Percentiles rank a stretch among this genome's conserved stretches.
These are phyloP conservation scores for Chionis minor DNA, from an alignment of 2,113 vertebrate species.

Conservation along the genomic window DNA sequence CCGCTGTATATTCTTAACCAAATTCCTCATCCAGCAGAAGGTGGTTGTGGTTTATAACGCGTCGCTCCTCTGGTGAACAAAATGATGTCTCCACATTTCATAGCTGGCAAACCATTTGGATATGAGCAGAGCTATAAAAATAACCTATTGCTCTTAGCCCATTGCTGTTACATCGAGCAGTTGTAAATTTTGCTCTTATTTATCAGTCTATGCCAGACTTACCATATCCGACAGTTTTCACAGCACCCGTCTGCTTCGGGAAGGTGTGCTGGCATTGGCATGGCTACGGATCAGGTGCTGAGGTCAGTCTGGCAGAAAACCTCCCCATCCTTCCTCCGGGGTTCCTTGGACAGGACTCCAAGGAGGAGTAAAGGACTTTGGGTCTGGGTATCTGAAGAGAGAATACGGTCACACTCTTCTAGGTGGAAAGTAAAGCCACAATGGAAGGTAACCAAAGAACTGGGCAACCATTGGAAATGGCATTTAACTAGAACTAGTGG, in stretches of 20 bases:
- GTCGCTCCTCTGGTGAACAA: neutral
- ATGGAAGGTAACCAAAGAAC: neutral
- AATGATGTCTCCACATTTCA: neutral
- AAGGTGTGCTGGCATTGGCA: neutral
- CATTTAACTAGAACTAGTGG: neutral
- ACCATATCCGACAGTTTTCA: neutral
- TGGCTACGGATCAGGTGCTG: neutral
- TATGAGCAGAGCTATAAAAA: neutral
- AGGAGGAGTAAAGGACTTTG: neutral
- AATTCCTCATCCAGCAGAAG: neutral
- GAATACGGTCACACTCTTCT: neutral
- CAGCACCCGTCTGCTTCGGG: neutral
- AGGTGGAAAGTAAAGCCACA: neutral
- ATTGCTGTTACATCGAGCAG: neutral
- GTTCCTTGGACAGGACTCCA: neutral
- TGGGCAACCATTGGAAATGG: neutral
- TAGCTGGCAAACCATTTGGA: neutral
- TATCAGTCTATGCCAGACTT: neutral
- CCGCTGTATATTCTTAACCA: neutral
- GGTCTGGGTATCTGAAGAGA: neutral
- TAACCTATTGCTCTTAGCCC: neutral
- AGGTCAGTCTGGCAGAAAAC: neutral
- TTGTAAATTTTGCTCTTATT: neutral
- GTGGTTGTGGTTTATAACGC: neutral
- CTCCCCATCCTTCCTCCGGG: neutral